Evolutionary conservation across 2,888 invertebrate species (phyloP).

Genomic region (Spisula subtruncata): DNA sequence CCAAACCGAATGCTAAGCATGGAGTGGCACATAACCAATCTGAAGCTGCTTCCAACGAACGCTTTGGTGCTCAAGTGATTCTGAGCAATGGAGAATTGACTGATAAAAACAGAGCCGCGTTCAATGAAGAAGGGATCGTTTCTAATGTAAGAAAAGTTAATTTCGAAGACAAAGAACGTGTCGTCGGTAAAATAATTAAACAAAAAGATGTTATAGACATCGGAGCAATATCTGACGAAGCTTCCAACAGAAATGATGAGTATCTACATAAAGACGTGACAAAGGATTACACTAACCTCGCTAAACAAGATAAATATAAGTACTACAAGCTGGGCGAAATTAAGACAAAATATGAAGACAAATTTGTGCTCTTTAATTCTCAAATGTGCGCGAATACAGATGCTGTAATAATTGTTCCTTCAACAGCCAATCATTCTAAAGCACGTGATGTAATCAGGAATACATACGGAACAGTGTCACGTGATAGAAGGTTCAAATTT

Average conservation of each 20-base stretch:
- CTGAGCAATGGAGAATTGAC: not conserved
- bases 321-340: not conserved
- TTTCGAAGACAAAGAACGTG: not conserved
- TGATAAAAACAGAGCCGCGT: not conserved
- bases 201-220: too few relatives aligned
- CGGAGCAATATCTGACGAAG: too few relatives aligned
- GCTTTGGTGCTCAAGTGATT: not conserved
- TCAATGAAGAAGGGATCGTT: not conserved
- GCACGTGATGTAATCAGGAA: conserved; percentile 69
- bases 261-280: not conserved
- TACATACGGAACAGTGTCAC: conserved; percentile 69
- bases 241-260: not conserved
- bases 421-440: conserved; percentile 54
- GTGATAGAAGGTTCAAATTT: not conserved
- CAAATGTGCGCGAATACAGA: conserved; percentile 26
- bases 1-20: not conserved
- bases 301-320: not conserved
- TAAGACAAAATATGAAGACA: not conserved
- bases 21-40: not conserved
- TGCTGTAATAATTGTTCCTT: conserved; percentile 70
- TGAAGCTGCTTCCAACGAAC: not conserved
- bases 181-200: too few relatives aligned
- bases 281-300: not conserved
- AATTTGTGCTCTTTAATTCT: conserved; percentile 6
- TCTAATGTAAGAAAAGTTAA: not conserved